Evolutionary conservation across 2,888 invertebrate species (phyloP).

Genomic region (Rhagonycha lutea): DNA sequence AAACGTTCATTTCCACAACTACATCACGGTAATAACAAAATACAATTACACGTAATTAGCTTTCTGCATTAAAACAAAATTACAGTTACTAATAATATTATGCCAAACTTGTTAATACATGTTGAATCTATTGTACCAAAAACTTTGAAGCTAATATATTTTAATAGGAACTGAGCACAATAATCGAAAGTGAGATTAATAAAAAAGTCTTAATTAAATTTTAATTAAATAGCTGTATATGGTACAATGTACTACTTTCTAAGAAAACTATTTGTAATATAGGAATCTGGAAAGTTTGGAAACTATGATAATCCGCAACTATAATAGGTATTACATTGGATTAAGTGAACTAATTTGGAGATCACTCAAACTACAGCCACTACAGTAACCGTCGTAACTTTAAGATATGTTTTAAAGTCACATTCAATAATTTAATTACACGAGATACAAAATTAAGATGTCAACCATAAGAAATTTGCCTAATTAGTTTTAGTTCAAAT

Average conservation of each 20-base stretch:
- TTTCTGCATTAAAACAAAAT: neutral
- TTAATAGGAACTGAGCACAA: neutral
- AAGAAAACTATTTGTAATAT: slow-evolving; percentile 3
- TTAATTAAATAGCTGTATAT: neutral
- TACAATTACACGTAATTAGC: neutral
- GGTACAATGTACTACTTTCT: neutral
- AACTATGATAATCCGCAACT: slow-evolving; percentile 10
- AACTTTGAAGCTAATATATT: neutral
- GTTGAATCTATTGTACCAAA: neutral
- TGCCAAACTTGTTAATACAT: neutral
- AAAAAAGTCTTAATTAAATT: neutral
- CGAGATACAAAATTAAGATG: neutral
- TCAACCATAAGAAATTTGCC: neutral
- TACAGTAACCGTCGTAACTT: neutral
- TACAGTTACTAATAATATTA: neutral
- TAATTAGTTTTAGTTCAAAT: neutral
- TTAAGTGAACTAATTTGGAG: slow-evolving; percentile 11
- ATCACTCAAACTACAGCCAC: slow-evolving; percentile 9
- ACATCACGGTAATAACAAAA: neutral
- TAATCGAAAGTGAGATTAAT: neutral
- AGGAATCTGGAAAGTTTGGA: slow-evolving; percentile 9
- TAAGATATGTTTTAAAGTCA: neutral
- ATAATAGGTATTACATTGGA: slow-evolving; percentile 14
- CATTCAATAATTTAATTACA: neutral
- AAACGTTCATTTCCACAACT: neutral